These are phyloP conservation scores for Artibeus jamaicensis DNA, from an alignment of 2,797 vertebrate species.

Conservation along the genomic window DNA sequence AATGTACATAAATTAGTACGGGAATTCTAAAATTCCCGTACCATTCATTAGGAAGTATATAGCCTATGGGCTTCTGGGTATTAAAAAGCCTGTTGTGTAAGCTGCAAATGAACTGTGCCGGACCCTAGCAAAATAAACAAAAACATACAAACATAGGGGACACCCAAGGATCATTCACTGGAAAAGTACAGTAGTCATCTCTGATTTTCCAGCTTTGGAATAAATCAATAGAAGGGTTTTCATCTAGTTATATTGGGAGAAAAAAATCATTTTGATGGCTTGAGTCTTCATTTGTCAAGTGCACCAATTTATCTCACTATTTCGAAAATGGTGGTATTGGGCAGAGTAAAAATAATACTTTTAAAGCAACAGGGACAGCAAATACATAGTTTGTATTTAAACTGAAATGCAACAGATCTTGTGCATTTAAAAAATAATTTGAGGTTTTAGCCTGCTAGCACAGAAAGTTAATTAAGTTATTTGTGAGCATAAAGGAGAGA, in stretches of 20 bases:
- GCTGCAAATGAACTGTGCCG: not conserved
- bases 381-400: slow-evolving; percentile 12
- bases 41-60: not conserved
- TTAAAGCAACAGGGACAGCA: not conserved
- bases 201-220: slow-evolving; percentile 17
- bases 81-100: not conserved
- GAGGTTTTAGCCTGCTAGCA: slow-evolving; percentile 25
- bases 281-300: slow-evolving; percentile 19
- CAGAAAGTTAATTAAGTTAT: slow-evolving; percentile 51
- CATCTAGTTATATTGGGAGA: not conserved
- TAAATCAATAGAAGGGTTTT: slow-evolving; percentile 29
- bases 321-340: slow-evolving; percentile 41
- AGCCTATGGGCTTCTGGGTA: not conserved
- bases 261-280: not conserved
- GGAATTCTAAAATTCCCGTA: not conserved
- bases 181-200: not conserved
- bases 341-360: not conserved
- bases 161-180: not conserved
- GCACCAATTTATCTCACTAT: not conserved
- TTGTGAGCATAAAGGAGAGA: slow-evolving; percentile 20
- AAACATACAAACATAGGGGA: not conserved
- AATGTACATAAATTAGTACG: not conserved
- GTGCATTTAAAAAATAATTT: slow-evolving; percentile 36
- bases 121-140: slow-evolving; percentile 29
- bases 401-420: slow-evolving; percentile 3